Percentiles rank a stretch among this genome's conserved stretches.
phyloP scores from a whole-genome alignment of 2,797 vertebrate genomes.

The Schizopygopsis malacanthus region DNA sequence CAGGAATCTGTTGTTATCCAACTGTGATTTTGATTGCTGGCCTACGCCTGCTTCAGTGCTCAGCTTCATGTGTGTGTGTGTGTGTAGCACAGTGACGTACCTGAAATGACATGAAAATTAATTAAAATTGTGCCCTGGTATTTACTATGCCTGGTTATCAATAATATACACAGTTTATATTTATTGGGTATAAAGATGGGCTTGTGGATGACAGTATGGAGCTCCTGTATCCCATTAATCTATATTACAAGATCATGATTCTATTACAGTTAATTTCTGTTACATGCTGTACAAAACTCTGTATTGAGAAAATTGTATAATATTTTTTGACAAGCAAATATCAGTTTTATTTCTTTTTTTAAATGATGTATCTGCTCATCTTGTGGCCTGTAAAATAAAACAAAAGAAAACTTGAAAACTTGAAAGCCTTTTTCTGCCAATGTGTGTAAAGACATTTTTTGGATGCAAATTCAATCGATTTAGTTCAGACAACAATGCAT shows the following conservation, averaged over 20 bases:
- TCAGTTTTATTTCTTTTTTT: constrained; percentile 79
- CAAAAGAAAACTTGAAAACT: constrained; percentile 63
- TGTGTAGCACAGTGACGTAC: constrained; percentile 71
- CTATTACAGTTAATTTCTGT: constrained; percentile 73
- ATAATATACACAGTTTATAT: constrained; percentile 81
- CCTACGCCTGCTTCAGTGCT: constrained; percentile 73
- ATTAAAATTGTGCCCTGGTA: constrained; percentile 72
- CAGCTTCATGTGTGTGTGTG: constrained; percentile 65
- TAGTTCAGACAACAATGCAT: neutral
- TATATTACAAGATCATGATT: constrained; percentile 69
- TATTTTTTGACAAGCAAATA: constrained; percentile 79
- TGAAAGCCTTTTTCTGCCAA: constrained; percentile 55
- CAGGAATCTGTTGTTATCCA: constrained; percentile 70
- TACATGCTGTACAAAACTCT: constrained; percentile 81
- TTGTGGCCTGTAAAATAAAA: constrained; percentile 81
- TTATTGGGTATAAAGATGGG: constrained; percentile 75
- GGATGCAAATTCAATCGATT: neutral
- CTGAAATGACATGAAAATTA: constrained; percentile 75
- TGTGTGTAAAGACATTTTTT: neutral
- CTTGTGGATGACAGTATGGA: constrained; percentile 59
- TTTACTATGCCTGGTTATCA: constrained; percentile 73
- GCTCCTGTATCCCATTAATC: constrained; percentile 65
- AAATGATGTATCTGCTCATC: constrained; percentile 84
- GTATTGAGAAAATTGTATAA: constrained; percentile 82
- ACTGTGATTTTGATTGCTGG: constrained; percentile 75